Evolutionary conservation across 2,113 vertebrate genomes (phyloP).

Genomic region (Todiramphus saurophagus): DNA sequence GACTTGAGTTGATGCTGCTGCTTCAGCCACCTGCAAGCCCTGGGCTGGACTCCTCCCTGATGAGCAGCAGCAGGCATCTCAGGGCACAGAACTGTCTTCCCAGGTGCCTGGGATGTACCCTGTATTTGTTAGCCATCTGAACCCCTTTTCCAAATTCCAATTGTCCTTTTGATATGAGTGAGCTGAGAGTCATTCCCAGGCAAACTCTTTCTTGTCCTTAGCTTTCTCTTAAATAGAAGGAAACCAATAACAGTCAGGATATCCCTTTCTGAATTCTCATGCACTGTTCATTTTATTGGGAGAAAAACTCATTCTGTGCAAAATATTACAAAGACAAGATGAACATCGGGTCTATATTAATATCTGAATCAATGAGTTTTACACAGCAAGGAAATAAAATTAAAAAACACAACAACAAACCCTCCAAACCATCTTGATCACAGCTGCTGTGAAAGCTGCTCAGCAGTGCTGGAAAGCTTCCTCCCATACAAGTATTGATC

Average conservation of each 20-base stretch:
- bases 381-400: conserved; percentile 43
- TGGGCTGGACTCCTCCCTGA: not conserved
- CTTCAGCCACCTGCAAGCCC: not conserved
- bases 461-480: conserved; percentile 44
- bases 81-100: fast-evolving
- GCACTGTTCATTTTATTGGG: not conserved
- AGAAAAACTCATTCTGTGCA: not conserved
- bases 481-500: not conserved
- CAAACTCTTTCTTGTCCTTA: not conserved
- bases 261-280: not conserved
- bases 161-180: not conserved
- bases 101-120: fast-evolving
- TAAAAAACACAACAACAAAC: conserved; percentile 28
- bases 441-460: conserved; percentile 55
- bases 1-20: not conserved
- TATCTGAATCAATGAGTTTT: conserved; percentile 2
- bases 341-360: conserved; percentile 32
- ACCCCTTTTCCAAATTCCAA: not conserved
- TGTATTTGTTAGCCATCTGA: not conserved
- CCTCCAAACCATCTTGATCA: conserved; percentile 62
- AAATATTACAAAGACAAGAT: conserved; percentile 25
- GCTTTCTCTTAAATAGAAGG: not conserved
- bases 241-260: not conserved
- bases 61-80: not conserved
- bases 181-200: not conserved